Conservation (phyloP, 2,113 vertebrate species). For the Petrocephalus zakoni region DNA sequence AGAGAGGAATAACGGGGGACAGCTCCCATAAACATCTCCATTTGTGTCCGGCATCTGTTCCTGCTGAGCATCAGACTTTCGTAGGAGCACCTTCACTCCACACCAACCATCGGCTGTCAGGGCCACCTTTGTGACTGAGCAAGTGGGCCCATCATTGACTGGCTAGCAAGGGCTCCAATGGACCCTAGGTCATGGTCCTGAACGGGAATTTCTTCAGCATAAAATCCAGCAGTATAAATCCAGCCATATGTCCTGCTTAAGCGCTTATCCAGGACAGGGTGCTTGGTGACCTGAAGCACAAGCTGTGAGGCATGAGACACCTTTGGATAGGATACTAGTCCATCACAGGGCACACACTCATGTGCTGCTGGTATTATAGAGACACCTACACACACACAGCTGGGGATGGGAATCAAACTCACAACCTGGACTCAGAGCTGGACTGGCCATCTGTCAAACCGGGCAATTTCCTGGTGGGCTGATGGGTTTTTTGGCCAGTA, state of each 20-base stretch:
- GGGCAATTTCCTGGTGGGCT: neutral
- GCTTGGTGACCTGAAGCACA: neutral
- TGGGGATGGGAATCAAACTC: neutral
- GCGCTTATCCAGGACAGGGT: neutral
- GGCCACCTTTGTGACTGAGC: neutral
- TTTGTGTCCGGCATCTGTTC: slow-evolving; percentile 4
- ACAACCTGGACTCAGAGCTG: neutral
- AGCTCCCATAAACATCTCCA: slow-evolving; percentile 1
- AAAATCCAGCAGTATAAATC: neutral
- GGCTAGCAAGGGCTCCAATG: neutral
- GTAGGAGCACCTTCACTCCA: neutral
- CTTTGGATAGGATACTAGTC: neutral
- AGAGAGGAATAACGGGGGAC: neutral
- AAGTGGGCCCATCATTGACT: neutral
- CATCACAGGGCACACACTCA: neutral
- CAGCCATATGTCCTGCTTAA: neutral
- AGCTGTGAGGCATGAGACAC: neutral
- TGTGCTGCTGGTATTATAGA: neutral
- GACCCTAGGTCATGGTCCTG: neutral
- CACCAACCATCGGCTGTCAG: neutral
- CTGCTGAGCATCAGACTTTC: neutral
- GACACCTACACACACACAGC: neutral
- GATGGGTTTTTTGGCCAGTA: neutral
- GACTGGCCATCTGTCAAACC: neutral
- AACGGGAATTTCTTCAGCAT: neutral